Percentiles rank a stretch among this genome's conserved stretches.
These are phyloP conservation scores for Pomacea canaliculata DNA, from an alignment of 2,888 invertebrate genomes.

Conservation along the genomic window DNA sequence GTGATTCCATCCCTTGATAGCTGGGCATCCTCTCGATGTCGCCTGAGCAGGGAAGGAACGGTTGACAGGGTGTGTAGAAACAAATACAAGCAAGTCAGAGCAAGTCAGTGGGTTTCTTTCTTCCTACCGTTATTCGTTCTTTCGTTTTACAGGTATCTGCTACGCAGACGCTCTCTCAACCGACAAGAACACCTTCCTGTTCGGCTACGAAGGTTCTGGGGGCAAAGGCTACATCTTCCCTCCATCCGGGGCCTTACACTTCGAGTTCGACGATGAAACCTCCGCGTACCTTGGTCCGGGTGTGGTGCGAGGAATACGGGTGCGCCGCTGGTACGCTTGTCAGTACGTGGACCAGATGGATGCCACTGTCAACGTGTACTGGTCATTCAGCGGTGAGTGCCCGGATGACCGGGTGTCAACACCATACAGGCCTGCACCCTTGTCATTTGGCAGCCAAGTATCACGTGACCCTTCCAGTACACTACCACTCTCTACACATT, in stretches of 20 bases:
- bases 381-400: conserved; percentile 48
- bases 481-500: background rate
- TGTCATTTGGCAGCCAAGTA: no score
- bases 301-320: conserved; percentile 40
- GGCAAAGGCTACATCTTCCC: conserved; percentile 20
- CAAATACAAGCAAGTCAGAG: no score
- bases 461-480: no score
- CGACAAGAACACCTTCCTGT: conserved; percentile 40
- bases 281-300: conserved; percentile 40
- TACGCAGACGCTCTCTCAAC: conserved; percentile 35
- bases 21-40: no score
- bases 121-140: background rate
- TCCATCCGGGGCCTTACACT: conserved; percentile 25
- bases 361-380: conserved; percentile 52
- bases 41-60: no score
- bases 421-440: no score
- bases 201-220: conserved; percentile 36
- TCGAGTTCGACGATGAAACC: conserved; percentile 6
- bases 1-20: no score
- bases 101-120: no score
- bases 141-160: conserved; percentile 28
- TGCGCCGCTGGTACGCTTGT: conserved; percentile 49
- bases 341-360: conserved; percentile 46
- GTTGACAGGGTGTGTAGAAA: no score
- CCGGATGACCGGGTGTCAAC: background rate